Base-by-base conservation (phyloP, 1,140 invertebrate species). In the Drosophila ananassae region DNA sequence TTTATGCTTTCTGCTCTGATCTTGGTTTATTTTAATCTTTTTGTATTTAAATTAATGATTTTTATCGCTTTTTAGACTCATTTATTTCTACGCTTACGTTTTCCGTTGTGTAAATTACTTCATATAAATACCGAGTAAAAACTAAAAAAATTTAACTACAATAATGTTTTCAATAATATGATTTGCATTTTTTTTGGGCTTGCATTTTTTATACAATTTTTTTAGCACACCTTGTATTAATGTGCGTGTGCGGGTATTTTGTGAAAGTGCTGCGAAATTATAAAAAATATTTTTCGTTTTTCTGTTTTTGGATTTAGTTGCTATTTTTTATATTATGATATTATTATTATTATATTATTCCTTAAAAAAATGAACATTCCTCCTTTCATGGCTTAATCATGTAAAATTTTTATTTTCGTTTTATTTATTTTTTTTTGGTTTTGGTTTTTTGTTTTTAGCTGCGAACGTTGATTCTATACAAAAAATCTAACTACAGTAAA, bases 401-500 rank as follows among this genome's bases (percentile, higher is more conserved):
- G 64, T 77, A 84, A 72, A 81, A 73, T 68, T 63, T 60, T 85
- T 55, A 66, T 76, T 73, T 79, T 72, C 41, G 54, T 60, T 41
- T 44, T 68, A 69, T 53, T 39, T 17, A 54, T 34, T 56, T 12
- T 66, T 21, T 64, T 61, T 60, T n/a, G n/a, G n/a, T 50, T 17
- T 56, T 56, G 30, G 39, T 61, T 83, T 68, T 64, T 39, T 47
- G 48, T 68, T 74, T 74, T 72, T 79, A 73, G 79, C 66, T 79
- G 73, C 77, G 69, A 89, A 78, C 72, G 73, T 76, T 77, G 77
- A 74, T 84, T 75, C 62, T 89, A 77, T 84, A 80, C 68, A 89
- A 79, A 84, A 75, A 84, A 89, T 83, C 83, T 87, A 87, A 83
- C 83, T 89, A 87, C 83, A 71, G 72, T 83, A 83, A 87, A 87